Base-by-base conservation (phyloP, 2,113 vertebrate genomes). In the Mesocricetus auratus region DNA sequence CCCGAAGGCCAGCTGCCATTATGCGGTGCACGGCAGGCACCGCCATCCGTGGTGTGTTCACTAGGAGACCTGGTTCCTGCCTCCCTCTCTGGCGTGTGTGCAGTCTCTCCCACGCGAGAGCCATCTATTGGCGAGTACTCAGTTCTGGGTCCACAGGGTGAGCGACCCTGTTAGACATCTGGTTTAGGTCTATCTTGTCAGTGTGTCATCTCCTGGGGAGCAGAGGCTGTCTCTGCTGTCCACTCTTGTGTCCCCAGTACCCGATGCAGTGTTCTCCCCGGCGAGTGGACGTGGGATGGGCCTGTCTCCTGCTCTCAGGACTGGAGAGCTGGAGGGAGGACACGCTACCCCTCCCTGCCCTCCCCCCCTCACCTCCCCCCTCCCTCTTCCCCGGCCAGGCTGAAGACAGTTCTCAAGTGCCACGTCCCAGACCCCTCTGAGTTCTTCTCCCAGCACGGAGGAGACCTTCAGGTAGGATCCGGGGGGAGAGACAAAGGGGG, bases 401-500 rank as follows among this genome's bases (percentile, higher is more conserved):
- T 99, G 94, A 98, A 98, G 97, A 98, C 98, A 39, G 33, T 97
- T 56, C 93, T 99, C 94, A 98, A 97, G 87, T 98, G 97, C 89
- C 97, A 98, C 62, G 97, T 98, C 69, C 98, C 98, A 94, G 98
- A 99, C 47, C 98, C 98, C 0, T 95, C 98, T 0, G 96, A 98
- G 95, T 99, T 98, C 96, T 99, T 99, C 86, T 96, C 98, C 31
- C 96, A 98, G 97, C 98, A 99, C 0, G 97, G 98, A 95, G 98
- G 98, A 79, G 98, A 99, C 79, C 96, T 99, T 97, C 98, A 99
- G 98, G 98, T 99, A 98, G 56, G 96, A 56, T 26, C 47, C 62
- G 0, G 13, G 9, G 68, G 1, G 5, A 39, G 60, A 16, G 85
- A 7, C 13, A 5, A 47, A 12, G 16, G 74, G 1, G 16, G 7